Base-by-base conservation (phyloP, 2,888 invertebrate species). In the Choristoneura rosaceana region DNA sequence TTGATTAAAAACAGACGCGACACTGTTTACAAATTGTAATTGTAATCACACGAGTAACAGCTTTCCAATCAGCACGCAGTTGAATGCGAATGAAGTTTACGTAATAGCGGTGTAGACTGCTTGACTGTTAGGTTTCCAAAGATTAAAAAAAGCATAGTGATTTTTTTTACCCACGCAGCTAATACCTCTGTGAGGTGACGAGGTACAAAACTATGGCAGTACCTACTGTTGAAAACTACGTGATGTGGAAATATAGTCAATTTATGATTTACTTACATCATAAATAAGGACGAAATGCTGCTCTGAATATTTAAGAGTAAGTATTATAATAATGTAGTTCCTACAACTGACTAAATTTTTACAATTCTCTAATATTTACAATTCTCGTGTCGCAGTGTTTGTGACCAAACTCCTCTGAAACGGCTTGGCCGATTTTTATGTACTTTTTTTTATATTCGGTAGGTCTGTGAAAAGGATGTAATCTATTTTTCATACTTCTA, bases 41-140 rank as follows among this genome's bases (percentile, higher is more conserved):
- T 55, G 17, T 33, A 34, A 50, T 50, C 50, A 4, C 45, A 64
- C 10, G 17, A 62, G 17, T 12, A 4, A 55, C 25, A 38, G 38
- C 58, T 70, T 70, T 64, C 45, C 38, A 64, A 65, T 43, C n/a
- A 7, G 47, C 59, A 38, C 55, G 59, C 47, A 63, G 70, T 58
- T 33, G 61, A 67, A 73, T 75, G 74, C 69, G 69, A 73, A 76
- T 66, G 75, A 71, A 61, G 75, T 76, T 81, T 79, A 75, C 77
- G 75, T 79, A 79, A 79, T 74, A 63, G 70, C 73, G 74, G 76
- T 76, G 73, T 76, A 79, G 78, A 80, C 80, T 79, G 81, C 78
- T 70, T 78, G 80, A 79, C 82, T 81, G 76, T 77, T 77, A 69
- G 62, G 70, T 76, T 64, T 71, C 9, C 80, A 79, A 63, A 78